phyloP scores from a whole-genome alignment of 2,888 invertebrate genomes.

The Campopleginae sp. region DNA sequence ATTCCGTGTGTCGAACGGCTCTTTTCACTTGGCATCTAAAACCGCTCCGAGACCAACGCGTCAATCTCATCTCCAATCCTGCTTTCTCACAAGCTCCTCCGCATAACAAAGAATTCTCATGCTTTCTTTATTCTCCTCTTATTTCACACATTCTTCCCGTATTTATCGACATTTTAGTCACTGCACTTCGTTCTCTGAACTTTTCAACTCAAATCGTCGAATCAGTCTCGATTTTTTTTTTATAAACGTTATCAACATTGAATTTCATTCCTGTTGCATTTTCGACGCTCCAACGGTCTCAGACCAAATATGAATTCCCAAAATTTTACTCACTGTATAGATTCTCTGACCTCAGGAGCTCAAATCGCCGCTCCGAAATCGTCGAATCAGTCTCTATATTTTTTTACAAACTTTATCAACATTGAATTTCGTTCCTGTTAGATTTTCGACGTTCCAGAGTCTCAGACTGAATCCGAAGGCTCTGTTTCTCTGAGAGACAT shows the following conservation, averaged over 20 bases:
- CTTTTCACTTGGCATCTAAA: conserved; percentile 35
- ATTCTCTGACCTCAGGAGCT: no score
- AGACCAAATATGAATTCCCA: conserved; percentile 28
- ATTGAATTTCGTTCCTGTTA: neutral
- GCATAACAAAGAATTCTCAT: conserved; percentile 13
- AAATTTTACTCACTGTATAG: no score
- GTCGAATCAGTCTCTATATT: no score
- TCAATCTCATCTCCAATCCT: conserved; percentile 23
- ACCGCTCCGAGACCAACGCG: neutral
- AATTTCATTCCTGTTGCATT: neutral
- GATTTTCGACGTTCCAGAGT: conserved; percentile 32
- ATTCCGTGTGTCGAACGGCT: conserved; percentile 60
- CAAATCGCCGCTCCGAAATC: no score
- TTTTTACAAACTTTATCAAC: no score
- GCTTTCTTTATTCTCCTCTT: neutral
- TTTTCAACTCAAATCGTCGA: neutral
- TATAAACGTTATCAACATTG: neutral
- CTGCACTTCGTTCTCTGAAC: neutral
- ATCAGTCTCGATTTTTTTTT: no score
- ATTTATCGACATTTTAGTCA: neutral
- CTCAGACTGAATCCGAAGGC: conserved; percentile 24
- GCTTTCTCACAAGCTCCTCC: conserved; percentile 8
- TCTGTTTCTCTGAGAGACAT: conserved; percentile 12
- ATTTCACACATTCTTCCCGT: neutral
- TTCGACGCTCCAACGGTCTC: conserved; percentile 34